Conservation (phyloP, 2,113 vertebrate genomes). For the Columbina picui region DNA sequence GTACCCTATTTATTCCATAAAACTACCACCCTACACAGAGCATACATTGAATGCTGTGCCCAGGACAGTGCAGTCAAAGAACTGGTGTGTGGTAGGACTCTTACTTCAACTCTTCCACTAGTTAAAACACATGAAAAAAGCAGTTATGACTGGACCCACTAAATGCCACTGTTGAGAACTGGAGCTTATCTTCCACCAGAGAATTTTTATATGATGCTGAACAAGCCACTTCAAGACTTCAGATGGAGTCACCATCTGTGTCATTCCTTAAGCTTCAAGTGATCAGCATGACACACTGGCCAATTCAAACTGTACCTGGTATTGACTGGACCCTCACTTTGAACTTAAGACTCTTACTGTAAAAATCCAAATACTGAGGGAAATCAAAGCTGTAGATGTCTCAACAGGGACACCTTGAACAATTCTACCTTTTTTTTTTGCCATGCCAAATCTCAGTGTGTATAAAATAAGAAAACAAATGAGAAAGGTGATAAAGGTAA, state of each 20-base stretch:
- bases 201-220: neutral
- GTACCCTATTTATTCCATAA: neutral
- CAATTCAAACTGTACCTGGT: neutral
- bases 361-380: neutral
- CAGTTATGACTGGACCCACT: neutral
- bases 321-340: neutral
- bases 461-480: neutral
- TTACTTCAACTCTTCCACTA: neutral
- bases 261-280: neutral
- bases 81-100: neutral
- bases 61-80: neutral
- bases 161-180: neutral
- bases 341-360: neutral
- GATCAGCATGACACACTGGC: neutral
- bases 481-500: neutral
- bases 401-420: neutral
- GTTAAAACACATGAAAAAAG: neutral
- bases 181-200: neutral
- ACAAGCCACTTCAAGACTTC: constrained; percentile 1
- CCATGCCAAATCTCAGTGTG: neutral
- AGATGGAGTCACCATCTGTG: neutral
- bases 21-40: neutral
- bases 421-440: neutral
- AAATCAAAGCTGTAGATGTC: neutral
- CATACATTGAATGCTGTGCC: neutral